A percentile compares a stretch with the other conserved stretches of the same genome.
Evolutionary conservation across 2,797 vertebrate genomes (phyloP).

Genomic region (Gambusia yucatana): DNA sequence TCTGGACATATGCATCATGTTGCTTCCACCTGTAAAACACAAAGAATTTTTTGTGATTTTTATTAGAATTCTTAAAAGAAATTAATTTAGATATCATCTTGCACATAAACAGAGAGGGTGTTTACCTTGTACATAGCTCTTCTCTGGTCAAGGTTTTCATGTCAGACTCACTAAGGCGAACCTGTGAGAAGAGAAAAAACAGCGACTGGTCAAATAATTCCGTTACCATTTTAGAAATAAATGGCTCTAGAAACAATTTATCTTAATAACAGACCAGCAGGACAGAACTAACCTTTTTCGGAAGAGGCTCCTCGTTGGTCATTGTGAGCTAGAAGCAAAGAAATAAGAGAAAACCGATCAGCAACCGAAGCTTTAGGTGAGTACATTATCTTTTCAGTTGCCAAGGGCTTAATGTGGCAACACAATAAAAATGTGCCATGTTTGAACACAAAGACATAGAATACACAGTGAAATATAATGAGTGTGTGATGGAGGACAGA

Average conservation of each 20-base stretch:
- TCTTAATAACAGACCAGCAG: neutral
- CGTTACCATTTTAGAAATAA: neutral
- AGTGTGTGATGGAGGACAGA: rapidly evolving
- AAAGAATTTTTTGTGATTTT: constrained; percentile 6
- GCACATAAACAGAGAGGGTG: neutral
- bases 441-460: neutral
- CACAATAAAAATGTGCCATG: constrained; percentile 22
- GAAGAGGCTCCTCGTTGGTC: constrained; percentile 99
- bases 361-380: constrained; percentile 28
- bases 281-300: constrained; percentile 90
- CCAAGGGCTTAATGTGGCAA: constrained; percentile 6
- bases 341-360: constrained; percentile 12
- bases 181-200: constrained; percentile 75
- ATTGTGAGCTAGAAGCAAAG: constrained; percentile 85
- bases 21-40: constrained; percentile 92
- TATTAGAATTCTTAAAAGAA: neutral
- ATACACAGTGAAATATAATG: rapidly evolving
- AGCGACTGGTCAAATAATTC: constrained; percentile 7
- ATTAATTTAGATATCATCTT: neutral
- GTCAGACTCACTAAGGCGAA: constrained; percentile 98
- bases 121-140: constrained; percentile 93
- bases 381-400: constrained; percentile 34
- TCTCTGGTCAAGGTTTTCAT: constrained; percentile 98
- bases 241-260: neutral
- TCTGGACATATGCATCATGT: constrained; percentile 95